phyloP scores from a whole-genome alignment of 1,140 invertebrate genomes.

The Orchesella cincta region DNA sequence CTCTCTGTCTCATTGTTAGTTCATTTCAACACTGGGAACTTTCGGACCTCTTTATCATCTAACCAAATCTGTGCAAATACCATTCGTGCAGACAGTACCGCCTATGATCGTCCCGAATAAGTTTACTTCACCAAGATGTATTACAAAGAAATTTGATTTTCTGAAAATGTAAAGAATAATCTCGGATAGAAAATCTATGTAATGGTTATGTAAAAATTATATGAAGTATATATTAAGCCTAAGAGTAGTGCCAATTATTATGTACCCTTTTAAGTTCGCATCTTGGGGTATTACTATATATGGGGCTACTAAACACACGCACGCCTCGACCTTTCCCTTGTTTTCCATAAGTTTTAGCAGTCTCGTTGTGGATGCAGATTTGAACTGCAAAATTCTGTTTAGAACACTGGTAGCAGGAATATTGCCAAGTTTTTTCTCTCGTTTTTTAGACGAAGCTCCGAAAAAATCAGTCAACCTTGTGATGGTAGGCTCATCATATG shows the following conservation, averaged over 20 bases:
- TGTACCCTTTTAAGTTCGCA: background rate
- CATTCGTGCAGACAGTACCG: background rate
- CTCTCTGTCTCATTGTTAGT: background rate
- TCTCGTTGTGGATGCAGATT: background rate
- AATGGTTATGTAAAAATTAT: background rate
- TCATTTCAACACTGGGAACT: too few relatives aligned
- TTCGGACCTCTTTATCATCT: too few relatives aligned
- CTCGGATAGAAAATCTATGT: too few relatives aligned
- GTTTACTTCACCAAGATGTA: background rate
- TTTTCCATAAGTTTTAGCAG: conserved; percentile 9
- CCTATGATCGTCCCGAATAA: background rate
- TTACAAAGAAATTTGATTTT: conserved; percentile 7
- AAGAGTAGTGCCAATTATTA: background rate
- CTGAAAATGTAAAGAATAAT: background rate
- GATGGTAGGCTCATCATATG: background rate
- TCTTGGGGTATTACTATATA: conserved; percentile 9
- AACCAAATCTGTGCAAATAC: background rate
- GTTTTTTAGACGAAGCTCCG: background rate
- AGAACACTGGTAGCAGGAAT: background rate
- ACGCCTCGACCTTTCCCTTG: background rate
- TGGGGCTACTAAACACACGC: background rate
- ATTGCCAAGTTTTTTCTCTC: background rate
- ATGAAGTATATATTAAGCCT: background rate
- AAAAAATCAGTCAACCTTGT: background rate
- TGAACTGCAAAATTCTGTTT: background rate